Evolutionary conservation across 1,140 invertebrate genomes (phyloP), one percentile per base, ranked within the genome.

Genomic region (Drosophila yakuba): DNA sequence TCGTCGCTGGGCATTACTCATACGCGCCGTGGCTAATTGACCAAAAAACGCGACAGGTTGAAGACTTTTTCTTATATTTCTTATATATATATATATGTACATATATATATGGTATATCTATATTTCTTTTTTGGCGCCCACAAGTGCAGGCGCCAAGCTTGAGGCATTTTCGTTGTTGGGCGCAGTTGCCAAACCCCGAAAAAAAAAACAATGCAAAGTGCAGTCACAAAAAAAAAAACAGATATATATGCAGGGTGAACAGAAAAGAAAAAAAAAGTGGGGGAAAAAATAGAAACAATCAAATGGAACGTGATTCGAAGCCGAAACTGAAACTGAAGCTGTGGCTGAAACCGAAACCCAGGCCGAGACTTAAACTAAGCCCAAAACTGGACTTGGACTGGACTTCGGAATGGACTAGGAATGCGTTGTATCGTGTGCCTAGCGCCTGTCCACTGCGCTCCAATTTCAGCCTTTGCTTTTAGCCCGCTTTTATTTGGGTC

Each of bases 21-120:
- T 84, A 84, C 77, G 81, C 73, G 58, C 63, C 54, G 68, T 80
- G 59, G 83, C 81, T 84, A 85, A 84, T 84, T 84, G 81, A 74
- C 77, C 81, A 69, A 85, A 74, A 74, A 74, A 43, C 50, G 69
- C 59, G 67, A 85, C 81, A 84, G 81, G 81, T 84, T 85, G 63
- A 84, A 66, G 71, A 68, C 25, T 69, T 63, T 45, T 44, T 69
- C 38, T 17, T 17, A 17, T 17, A 17, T 17, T 17, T 17, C 17
- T 38, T 25, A 45, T 75, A 35, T 35, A 38, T 47, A 10, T 52
- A 20, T 39, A 2, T 17, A 59, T 39, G 25, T 47, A 41, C n/a
- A 12, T 43, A 10, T 55, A 25, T 25, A 23, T 25, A 32, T 32
- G 32, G 10, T 23, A 45, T 14, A 14, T 23, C 3, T 28, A 12